These are phyloP conservation scores for Pantherophis alleghaniensis DNA, from an alignment of 2,797 vertebrate genomes.

Conservation along the genomic window DNA sequence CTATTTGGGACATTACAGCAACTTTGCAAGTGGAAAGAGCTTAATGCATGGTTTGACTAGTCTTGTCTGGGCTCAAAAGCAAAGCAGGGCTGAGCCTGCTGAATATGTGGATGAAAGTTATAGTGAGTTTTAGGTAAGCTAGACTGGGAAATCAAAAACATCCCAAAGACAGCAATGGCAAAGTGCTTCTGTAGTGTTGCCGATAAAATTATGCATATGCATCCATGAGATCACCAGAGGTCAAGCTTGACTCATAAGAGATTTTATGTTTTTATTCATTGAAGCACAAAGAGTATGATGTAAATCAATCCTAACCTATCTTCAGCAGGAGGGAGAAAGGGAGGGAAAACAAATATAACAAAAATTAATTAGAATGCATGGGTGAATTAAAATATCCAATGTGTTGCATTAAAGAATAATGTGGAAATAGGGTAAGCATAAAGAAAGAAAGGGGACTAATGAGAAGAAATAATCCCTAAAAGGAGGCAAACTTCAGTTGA, in stretches of 20 bases:
- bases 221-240: not conserved
- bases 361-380: not conserved
- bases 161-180: not conserved
- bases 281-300: not conserved
- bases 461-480: not conserved
- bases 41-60: not conserved
- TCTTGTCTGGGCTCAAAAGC: not conserved
- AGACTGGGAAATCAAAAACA: not conserved
- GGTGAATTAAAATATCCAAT: not conserved
- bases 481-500: not conserved
- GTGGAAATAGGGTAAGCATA: not conserved
- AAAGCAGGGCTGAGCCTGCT: not conserved
- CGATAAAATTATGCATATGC: not conserved
- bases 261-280: not conserved
- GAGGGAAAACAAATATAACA: not conserved
- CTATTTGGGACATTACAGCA: not conserved
- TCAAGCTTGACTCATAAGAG: not conserved
- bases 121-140: not conserved
- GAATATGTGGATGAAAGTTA: not conserved
- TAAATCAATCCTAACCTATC: not conserved
- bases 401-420: not conserved
- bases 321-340: not conserved
- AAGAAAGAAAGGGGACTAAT: not conserved
- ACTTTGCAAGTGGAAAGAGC: not conserved
- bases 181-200: not conserved